Percentiles rank a stretch among this genome's conserved stretches.
These are phyloP conservation scores for Trichonephila clavata DNA, from an alignment of 1,140 invertebrate genomes.

Conservation along the genomic window DNA sequence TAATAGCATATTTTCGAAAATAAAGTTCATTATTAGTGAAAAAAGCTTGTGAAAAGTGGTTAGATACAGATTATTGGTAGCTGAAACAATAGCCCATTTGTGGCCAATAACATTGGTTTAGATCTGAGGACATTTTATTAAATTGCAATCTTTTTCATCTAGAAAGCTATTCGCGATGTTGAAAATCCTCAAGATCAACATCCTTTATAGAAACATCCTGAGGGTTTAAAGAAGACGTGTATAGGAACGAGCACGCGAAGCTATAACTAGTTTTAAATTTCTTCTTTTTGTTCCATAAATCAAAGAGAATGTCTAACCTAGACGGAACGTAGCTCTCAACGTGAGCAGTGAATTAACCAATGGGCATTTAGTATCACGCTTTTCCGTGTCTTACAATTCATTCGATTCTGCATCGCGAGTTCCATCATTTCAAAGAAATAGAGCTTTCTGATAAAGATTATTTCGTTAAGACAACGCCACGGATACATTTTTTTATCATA, in stretches of 20 bases:
- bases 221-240: neutral
- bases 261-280: neutral
- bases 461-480: neutral
- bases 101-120: no score
- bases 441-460: neutral
- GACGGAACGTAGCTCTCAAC: neutral
- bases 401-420: neutral
- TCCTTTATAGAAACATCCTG: neutral
- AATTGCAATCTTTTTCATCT: no score
- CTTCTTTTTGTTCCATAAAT: neutral
- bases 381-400: conserved; percentile 12
- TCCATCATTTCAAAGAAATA: neutral
- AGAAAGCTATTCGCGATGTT: no score
- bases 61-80: no score
- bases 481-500: neutral
- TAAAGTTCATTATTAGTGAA: no score
- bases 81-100: no score
- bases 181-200: neutral
- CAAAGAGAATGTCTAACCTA: neutral
- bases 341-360: conserved; percentile 24
- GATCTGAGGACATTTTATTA: no score
- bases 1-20: no score
- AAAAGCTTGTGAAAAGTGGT: no score
- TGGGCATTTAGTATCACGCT: conserved; percentile 53
- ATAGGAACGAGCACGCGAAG: neutral